These are phyloP conservation scores for Synergus japonicus DNA, from an alignment of 2,888 invertebrate species.

Conservation along the genomic window DNA sequence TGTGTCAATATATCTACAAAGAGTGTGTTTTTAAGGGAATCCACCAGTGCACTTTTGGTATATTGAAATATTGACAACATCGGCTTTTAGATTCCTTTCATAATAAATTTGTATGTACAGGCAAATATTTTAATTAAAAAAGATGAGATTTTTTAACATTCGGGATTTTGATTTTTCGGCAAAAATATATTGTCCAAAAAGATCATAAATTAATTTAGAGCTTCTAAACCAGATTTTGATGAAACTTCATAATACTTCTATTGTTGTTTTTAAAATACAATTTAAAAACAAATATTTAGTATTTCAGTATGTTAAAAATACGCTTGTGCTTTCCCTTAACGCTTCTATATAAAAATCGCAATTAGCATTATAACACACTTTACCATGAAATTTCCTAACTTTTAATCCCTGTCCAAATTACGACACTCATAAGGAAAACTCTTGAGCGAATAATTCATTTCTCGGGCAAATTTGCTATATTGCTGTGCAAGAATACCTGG, in stretches of 20 bases:
- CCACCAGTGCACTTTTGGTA: background rate
- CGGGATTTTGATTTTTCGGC: no score
- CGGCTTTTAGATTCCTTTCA: background rate
- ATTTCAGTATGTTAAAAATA: background rate
- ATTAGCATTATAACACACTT: background rate
- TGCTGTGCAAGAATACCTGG: background rate
- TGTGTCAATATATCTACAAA: background rate
- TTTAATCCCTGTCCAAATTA: background rate
- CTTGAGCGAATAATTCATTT: background rate
- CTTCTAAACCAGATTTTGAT: no score
- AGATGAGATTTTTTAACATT: no score
- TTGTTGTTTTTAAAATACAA: background rate
- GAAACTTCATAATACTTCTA: background rate
- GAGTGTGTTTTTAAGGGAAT: background rate
- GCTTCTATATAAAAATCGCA: constrained; percentile 4
- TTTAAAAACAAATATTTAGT: background rate
- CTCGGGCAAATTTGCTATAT: background rate
- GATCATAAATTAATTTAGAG: no score
- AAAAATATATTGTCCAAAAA: background rate
- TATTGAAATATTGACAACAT: background rate
- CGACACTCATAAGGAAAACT: background rate
- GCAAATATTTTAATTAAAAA: background rate
- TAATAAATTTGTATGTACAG: background rate
- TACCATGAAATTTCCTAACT: background rate
- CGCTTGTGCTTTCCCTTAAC: no score